Conservation (phyloP, 2,113 vertebrate genomes). For the Tenebrosternarchus preto region DNA sequence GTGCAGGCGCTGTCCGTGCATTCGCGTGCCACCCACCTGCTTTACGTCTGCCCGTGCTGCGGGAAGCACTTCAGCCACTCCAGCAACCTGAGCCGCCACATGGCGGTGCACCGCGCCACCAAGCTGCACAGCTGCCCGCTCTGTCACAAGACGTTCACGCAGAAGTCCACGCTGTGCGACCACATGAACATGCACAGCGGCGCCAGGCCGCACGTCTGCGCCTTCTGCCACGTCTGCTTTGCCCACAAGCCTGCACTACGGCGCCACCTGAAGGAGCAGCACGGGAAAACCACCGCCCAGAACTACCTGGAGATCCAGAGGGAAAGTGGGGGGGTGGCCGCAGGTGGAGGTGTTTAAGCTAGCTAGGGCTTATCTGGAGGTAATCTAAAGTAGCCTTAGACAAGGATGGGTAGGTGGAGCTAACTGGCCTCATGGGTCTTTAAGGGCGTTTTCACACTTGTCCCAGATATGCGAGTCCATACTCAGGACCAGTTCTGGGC, state of each 20-base stretch:
- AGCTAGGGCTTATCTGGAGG: not conserved
- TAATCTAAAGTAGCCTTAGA: slow-evolving; percentile 20
- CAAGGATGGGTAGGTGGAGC: not conserved
- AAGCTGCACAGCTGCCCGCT: slow-evolving; percentile 88
- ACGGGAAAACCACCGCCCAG: slow-evolving; percentile 89
- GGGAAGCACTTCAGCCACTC: slow-evolving; percentile 94
- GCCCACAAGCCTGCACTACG: slow-evolving; percentile 91
- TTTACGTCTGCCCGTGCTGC: slow-evolving; percentile 90
- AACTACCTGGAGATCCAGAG: slow-evolving; percentile 84
- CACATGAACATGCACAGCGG: slow-evolving; percentile 96
- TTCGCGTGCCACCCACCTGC: slow-evolving; percentile 83
- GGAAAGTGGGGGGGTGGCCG: slow-evolving; percentile 59
- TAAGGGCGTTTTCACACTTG: not conserved
- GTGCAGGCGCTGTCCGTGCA: slow-evolving; percentile 84
- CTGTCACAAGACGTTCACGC: slow-evolving; percentile 91
- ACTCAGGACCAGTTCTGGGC: too few species aligned
- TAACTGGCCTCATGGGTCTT: not conserved
- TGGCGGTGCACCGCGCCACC: slow-evolving; percentile 85
- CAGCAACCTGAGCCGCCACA: slow-evolving; percentile 88
- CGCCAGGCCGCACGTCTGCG: slow-evolving; percentile 85
- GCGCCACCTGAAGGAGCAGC: slow-evolving; percentile 91
- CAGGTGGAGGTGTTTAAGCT: slow-evolving; percentile 41
- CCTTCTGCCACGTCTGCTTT: slow-evolving; percentile 89
- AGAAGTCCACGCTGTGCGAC: slow-evolving; percentile 90
- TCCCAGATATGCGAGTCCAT: too few species aligned